Evolutionary conservation across 2,113 vertebrate species (phyloP).

Genomic region (Solenodon paradoxus): DNA sequence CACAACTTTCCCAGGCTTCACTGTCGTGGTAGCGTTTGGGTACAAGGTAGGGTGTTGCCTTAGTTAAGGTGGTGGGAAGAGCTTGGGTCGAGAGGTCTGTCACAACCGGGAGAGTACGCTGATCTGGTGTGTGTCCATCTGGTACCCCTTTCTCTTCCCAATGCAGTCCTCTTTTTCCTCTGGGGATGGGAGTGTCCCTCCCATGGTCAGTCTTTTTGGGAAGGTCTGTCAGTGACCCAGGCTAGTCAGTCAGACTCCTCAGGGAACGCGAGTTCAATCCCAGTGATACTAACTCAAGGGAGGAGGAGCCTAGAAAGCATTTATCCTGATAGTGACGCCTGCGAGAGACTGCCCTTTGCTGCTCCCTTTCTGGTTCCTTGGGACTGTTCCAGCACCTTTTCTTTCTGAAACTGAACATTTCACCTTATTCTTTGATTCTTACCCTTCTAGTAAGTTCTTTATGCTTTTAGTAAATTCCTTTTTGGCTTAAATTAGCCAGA

Average conservation of each 20-base stretch:
- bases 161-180: background rate
- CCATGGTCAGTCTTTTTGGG: background rate
- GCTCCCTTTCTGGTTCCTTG: background rate
- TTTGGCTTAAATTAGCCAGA: background rate
- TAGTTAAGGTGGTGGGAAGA: background rate
- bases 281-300: background rate
- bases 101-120: background rate
- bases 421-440: background rate
- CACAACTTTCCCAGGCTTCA: background rate
- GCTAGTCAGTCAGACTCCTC: background rate
- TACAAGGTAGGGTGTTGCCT: background rate
- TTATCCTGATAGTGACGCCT: background rate
- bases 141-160: background rate
- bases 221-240: background rate
- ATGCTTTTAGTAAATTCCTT: background rate
- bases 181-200: background rate
- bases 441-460: background rate
- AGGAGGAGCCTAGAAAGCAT: background rate
- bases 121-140: background rate
- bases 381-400: background rate
- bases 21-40: background rate
- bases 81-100: background rate
- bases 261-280: background rate
- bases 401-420: background rate
- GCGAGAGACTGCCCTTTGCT: accelerated